These are phyloP conservation scores for Arremon aurantiirostris DNA, from an alignment of 2,797 vertebrate genomes.

Conservation along the genomic window DNA sequence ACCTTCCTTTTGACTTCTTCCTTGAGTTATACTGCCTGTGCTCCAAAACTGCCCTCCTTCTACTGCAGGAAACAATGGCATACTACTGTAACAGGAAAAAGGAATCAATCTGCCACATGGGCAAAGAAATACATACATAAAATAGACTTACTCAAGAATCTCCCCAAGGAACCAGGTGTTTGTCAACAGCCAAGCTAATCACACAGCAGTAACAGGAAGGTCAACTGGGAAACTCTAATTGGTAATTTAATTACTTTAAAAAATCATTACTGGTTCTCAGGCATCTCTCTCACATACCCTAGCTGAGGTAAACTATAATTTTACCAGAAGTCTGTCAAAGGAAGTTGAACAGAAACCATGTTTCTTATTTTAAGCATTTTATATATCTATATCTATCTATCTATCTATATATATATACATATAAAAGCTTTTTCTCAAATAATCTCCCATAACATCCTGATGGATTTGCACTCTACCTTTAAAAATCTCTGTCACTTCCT, in stretches of 20 bases:
- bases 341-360: background rate
- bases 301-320: background rate
- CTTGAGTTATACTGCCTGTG: background rate
- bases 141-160: background rate
- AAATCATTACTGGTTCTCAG: background rate
- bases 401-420: too few species aligned
- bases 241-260: background rate
- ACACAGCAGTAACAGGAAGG: background rate
- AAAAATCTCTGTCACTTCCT: background rate
- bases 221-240: background rate
- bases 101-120: background rate
- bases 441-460: background rate
- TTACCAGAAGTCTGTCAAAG: background rate
- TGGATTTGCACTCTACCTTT: background rate
- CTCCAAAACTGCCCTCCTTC: background rate
- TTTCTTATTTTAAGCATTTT: background rate
- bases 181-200: background rate
- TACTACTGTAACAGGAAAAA: background rate
- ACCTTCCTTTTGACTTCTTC: background rate
- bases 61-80: background rate
- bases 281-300: accelerated
- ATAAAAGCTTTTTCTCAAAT: background rate
- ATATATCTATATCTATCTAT: too few species aligned
- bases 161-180: background rate
- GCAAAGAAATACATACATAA: background rate